Percentiles rank a stretch among this genome's conserved stretches.
These are phyloP conservation scores for Caenorhabditis angaria DNA, from an alignment of 2,888 invertebrate genomes.

Conservation along the genomic window DNA sequence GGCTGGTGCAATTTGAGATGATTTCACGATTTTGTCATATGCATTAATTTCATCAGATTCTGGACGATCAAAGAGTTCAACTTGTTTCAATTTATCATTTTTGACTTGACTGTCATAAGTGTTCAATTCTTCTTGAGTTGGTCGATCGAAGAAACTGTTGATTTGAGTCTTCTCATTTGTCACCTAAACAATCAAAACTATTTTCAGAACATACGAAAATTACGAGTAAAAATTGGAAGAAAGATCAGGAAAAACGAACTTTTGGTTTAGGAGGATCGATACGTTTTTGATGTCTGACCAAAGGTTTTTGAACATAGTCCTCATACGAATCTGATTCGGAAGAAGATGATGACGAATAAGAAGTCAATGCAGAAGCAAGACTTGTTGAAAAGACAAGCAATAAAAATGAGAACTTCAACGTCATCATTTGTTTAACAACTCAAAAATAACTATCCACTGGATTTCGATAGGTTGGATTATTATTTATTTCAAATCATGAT, in stretches of 20 bases:
- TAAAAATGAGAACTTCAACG: background rate
- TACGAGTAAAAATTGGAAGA: too few species aligned
- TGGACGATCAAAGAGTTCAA: slow-evolving; percentile 16
- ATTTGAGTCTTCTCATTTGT: slow-evolving; percentile 12
- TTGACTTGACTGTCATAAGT: background rate
- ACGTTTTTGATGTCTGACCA: background rate
- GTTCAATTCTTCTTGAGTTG: background rate
- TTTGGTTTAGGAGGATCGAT: background rate
- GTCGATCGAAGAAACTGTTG: background rate
- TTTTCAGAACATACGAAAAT: too few species aligned
- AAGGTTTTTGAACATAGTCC: background rate
- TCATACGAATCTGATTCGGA: background rate
- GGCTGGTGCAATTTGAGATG: background rate
- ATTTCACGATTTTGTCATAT: slow-evolving; percentile 23
- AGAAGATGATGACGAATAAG: background rate
- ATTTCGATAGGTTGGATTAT: too few species aligned
- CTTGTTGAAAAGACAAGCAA: background rate
- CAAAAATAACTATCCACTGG: background rate
- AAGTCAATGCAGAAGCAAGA: background rate
- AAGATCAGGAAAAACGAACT: slow-evolving; percentile 9
- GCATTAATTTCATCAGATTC: slow-evolving; percentile 26
- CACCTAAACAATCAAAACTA: background rate
- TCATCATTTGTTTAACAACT: too few species aligned
- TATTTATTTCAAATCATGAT: background rate
- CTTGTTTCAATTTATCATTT: background rate